Conservation (phyloP, 1,140 invertebrate species). For the Parapsyche elsis region DNA sequence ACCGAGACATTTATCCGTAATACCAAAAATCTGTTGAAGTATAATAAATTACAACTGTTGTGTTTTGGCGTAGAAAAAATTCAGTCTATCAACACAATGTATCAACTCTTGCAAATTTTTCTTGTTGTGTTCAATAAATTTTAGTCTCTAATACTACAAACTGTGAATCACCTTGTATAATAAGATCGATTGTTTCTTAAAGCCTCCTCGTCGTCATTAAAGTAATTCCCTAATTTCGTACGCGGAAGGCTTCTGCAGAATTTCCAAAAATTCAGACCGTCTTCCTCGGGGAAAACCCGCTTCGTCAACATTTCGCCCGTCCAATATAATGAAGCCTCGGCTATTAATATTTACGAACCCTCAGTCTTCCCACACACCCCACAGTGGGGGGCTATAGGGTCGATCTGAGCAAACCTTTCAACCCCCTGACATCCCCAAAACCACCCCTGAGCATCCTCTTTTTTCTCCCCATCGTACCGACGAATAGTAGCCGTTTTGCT, state of each 20-base stretch:
- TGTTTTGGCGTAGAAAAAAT: too few relatives aligned
- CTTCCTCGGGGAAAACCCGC: conserved; percentile 11
- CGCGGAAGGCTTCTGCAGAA: conserved; percentile 25
- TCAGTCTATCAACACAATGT: too few relatives aligned
- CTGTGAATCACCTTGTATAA: too few relatives aligned
- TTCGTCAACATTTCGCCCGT: conserved; percentile 43
- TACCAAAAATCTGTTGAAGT: too few relatives aligned
- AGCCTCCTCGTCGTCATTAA: conserved; percentile 46
- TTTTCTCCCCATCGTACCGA: background rate
- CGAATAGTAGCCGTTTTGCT: background rate
- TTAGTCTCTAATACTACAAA: too few relatives aligned
- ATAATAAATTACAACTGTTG: too few relatives aligned
- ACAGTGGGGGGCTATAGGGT: background rate
- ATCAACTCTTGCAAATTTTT: too few relatives aligned
- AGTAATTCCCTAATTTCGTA: conserved; percentile 49
- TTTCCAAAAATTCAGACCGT: conserved; percentile 35
- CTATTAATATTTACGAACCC: conserved; percentile 47
- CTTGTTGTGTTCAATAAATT: too few relatives aligned
- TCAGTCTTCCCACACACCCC: background rate
- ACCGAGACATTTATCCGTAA: too few relatives aligned
- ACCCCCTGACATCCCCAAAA: background rate
- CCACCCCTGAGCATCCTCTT: background rate
- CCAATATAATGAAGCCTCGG: conserved; percentile 45
- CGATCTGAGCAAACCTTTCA: too few relatives aligned
- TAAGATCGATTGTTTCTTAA: conserved; percentile 29